Conservation (phyloP, 2,797 vertebrate genomes). For the Peromyscus nudipes region DNA sequence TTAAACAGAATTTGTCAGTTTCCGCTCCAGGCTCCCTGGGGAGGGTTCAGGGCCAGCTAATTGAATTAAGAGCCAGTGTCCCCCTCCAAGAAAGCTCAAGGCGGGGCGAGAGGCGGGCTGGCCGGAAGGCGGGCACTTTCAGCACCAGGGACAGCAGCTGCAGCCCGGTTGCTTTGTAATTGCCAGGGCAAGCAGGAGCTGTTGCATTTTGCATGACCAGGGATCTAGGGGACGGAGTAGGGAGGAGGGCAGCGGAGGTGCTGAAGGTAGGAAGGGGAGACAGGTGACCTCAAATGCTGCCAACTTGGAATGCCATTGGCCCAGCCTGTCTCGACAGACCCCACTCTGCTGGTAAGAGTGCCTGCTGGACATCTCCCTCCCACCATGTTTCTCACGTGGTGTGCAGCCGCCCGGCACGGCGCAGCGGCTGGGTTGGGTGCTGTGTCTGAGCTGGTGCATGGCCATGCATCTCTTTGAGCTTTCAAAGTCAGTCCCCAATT, state of each 20-base stretch:
- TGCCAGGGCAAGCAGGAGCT: constrained; percentile 76
- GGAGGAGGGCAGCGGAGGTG: background rate
- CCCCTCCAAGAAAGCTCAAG: constrained; percentile 85
- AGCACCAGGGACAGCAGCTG: constrained; percentile 89
- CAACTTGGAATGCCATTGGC: constrained; percentile 55
- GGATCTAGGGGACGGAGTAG: constrained; percentile 58
- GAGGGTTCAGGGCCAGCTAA: constrained; percentile 93
- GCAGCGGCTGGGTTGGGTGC: background rate
- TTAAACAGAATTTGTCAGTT: constrained; percentile 90
- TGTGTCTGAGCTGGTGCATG: constrained; percentile 72
- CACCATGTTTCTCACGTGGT: background rate
- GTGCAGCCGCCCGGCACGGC: constrained; percentile 7
- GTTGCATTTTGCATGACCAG: constrained; percentile 88
- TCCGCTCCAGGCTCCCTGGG: constrained; percentile 89
- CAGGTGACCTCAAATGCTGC: constrained; percentile 63
- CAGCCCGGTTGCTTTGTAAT: constrained; percentile 57
- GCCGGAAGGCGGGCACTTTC: constrained; percentile 87
- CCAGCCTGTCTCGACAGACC: constrained; percentile 50
- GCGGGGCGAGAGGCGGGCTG: constrained; percentile 62
- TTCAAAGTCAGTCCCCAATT: constrained; percentile 79
- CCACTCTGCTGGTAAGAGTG: background rate
- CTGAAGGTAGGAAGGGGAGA: background rate
- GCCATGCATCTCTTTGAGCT: constrained; percentile 86
- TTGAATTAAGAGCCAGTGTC: constrained; percentile 94
- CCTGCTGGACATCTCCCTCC: background rate